These are phyloP conservation scores for Guaruba guarouba DNA, from an alignment of 2,113 vertebrate genomes.

Conservation along the genomic window DNA sequence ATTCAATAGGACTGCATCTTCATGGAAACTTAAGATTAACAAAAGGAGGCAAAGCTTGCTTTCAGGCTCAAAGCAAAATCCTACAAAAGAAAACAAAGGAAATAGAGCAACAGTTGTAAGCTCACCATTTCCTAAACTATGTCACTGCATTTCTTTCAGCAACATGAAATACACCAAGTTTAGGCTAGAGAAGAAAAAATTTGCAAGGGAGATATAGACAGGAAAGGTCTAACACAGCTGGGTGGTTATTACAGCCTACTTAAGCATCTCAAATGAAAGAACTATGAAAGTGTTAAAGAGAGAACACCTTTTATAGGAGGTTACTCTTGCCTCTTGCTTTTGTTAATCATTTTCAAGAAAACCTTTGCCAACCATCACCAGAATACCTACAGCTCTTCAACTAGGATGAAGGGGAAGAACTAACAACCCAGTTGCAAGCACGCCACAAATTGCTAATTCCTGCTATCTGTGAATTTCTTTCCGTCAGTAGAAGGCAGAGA, in stretches of 20 bases:
- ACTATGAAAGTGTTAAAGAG: background rate
- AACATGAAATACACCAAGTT: background rate
- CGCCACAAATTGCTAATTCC: background rate
- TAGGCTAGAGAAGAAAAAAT: background rate
- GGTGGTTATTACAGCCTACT: background rate
- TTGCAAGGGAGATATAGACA: background rate
- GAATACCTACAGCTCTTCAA: background rate
- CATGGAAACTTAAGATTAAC: background rate
- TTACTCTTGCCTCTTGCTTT: background rate
- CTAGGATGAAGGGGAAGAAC: background rate
- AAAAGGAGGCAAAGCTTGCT: background rate
- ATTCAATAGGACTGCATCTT: background rate
- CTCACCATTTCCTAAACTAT: background rate
- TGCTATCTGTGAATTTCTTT: background rate
- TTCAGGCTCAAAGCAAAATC: background rate
- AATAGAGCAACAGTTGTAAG: background rate
- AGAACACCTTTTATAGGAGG: background rate
- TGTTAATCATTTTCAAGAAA: background rate
- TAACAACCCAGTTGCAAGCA: accelerated
- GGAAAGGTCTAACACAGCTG: background rate
- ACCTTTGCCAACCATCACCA: background rate
- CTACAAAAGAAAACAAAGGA: background rate
- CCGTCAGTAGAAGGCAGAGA: background rate
- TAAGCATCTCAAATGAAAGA: background rate
- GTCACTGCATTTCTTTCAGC: background rate